Base-by-base conservation (phyloP, 2,888 invertebrate species). In the Byasa hedistus region DNA sequence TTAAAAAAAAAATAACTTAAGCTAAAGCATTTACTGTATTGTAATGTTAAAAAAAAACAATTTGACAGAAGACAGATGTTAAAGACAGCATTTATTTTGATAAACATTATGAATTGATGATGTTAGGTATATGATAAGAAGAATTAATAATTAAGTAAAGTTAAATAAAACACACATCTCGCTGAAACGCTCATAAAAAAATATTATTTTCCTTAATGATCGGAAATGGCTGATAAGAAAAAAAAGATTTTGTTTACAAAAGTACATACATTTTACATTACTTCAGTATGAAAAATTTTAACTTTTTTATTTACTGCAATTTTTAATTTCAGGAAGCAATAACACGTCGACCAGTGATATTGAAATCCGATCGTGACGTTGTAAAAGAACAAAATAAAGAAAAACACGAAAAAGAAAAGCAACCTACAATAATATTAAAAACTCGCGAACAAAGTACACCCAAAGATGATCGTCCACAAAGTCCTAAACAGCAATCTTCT, bases 351-450 rank as follows among this genome's bases (percentile, higher is more conserved):
- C 91, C 92, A 22, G 80, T 92, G 15, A 92, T 92, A 69, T 75
- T 91, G n/a, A 92, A 92, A 73, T 91, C 90, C 15, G 92, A 92
- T 64, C 81, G 92, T 27, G 92, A 92, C 55, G 66, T 75, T 32
- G 48, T 79, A 2, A 87, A 89, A 75, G 90, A 92, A 44, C 80
- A 74, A 60, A 54, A 59, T 10, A 90, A 88, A 76, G 89, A 89
- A 2, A 90, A 87, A 70, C 77, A 70, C 54, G 89, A 89, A 61
- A 92, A 89, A 73, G 92, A 92, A 66, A 92, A 86, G 69, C 94
- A 93, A 71, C 95, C 95, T 2, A 95, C 95, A 21, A 94, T 95
- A 73, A 93, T 95, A 73, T 82, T 95, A 23, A 95, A 95, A 84
- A 93, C 94, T 1, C 88, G 95, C 69, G 95, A 95, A 81, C 91